Evolutionary conservation across 2,797 vertebrate species (phyloP).

Genomic region (Hylomyscus alleni): DNA sequence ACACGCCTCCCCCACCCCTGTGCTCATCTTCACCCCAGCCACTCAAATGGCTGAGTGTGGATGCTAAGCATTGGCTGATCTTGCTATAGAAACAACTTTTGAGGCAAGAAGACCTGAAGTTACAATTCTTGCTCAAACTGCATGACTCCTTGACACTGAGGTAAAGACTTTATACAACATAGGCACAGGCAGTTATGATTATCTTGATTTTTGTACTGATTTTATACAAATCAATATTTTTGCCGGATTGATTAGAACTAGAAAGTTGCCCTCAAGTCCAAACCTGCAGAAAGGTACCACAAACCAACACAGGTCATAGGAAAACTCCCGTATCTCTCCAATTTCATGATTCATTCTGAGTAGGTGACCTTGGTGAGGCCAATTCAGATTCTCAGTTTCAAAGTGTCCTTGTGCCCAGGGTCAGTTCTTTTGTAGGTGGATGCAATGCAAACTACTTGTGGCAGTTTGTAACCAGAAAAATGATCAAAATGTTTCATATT

Average conservation of each 20-base stretch:
- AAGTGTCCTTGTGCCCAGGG: background rate
- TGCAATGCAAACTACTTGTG: background rate
- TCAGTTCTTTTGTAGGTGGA: background rate
- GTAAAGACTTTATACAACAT: background rate
- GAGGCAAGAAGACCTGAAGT: background rate
- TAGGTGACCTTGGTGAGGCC: background rate
- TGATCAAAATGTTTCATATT: too few relatives aligned
- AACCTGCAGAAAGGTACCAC: background rate
- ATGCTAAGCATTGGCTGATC: background rate
- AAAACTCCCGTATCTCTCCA: constrained; percentile 2
- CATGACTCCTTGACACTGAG: background rate
- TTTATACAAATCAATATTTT: constrained; percentile 31
- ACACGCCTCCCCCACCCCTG: background rate
- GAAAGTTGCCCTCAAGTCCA: background rate
- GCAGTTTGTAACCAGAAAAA: constrained; percentile 19
- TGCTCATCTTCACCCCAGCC: background rate
- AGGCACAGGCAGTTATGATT: background rate
- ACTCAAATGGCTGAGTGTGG: background rate
- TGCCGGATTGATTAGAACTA: background rate
- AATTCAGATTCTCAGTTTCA: background rate
- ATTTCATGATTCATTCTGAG: constrained; percentile 36
- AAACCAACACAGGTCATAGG: background rate
- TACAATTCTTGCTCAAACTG: background rate
- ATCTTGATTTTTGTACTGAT: constrained; percentile 36
- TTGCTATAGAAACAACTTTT: constrained; percentile 24